Base-by-base conservation (phyloP, 2,888 invertebrate species). In the Cosmopolites sordidus region DNA sequence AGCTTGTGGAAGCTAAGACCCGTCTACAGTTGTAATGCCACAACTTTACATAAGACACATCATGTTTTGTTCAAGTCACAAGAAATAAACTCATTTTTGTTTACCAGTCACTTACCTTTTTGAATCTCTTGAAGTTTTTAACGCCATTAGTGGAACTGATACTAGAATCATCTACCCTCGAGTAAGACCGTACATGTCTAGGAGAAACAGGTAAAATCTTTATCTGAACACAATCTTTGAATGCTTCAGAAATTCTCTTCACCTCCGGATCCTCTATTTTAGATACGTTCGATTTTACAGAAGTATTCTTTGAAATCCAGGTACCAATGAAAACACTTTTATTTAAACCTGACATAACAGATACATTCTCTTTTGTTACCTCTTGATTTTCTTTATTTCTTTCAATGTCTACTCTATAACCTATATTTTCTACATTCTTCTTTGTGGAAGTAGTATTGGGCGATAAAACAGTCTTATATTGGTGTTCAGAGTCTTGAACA, bases 71-170 rank as follows among this genome's bases (percentile, higher is more conserved):
- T n/a, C n/a, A n/a, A n/a, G n/a, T n/a, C n/a, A n/a, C n/a, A n/a
- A n/a, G n/a, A n/a, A n/a, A n/a, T n/a, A n/a, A n/a, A n/a, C n/a
- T n/a, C n/a, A 22, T 22, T 22, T 22, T 22, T 22, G 8, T 5
- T 22, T 22, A 22, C 4, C 8, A 8, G 11, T 33, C 15, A 50
- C 54, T 46, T 54, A 65, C 66, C 60, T 66, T 66, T 57, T 54
- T 62, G 56, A 67, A 67, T 48, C 58, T 63, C 41, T 66, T 66
- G 51, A 63, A 65, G 47, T 66, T 65, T 9, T 50, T 44, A 42
- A 47, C 48, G 45, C 18, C 18, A 9, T 51, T 37, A 37, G 16
- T 44, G 37, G 51, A 40, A 5, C 17, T 18, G 2, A 40, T 22
- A 14, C 11, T 15, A 18, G n/a, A 2, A 18, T 12, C 47, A 50